Base-by-base conservation (phyloP, 1,140 invertebrate species). In the Tetramorium parvispinum region DNA sequence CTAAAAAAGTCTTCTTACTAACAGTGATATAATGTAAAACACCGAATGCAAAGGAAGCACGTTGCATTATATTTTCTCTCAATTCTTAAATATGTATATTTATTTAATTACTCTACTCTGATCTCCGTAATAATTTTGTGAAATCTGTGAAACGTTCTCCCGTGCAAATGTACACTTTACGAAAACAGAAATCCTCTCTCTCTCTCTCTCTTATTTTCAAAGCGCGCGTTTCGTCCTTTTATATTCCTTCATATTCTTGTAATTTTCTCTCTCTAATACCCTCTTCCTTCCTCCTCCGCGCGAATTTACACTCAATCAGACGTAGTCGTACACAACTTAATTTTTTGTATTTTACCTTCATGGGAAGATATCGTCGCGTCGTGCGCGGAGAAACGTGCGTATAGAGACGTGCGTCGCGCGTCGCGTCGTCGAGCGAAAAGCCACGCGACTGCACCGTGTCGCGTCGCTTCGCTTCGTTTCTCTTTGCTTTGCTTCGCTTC, bases 391-490 rank as follows among this genome's bases (percentile, higher is more conserved):
- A 70, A 65, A 51, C 16, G 16, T 37, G 18, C 32, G 13, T 68
- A 24, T 32, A 32, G 32, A 32, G 32, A 32, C 5, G 11, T 32
- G 24, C 37, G 11, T 57, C 13, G 7, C 8, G 16, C 43, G 61
- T 16, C 43, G 51, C 40, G 46, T 53, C 32, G 16, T 46, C 37
- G 6, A 32, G 8, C n/a, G 53, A n/a, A 24, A 85, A 85, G 57
- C 51, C 66, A 65, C 70, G 10, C 40, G 65, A 85, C 73, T 87
- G 13, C 68, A 73, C 40, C 66, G 68, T 49, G 61, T 8, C 32
- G 61, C 32, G 13, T 40, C 61, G 61, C 27, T 18, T 7, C 32
- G 55, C 6, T 57, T 57, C 51, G 18, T 0, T 43, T 43, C 40
- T 51, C 16, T 24, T 27, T 4, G 57, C 24, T 32, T 32, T 27